Evolutionary conservation across 2,888 invertebrate species (phyloP).

Genomic region (Arctia plantaginis): DNA sequence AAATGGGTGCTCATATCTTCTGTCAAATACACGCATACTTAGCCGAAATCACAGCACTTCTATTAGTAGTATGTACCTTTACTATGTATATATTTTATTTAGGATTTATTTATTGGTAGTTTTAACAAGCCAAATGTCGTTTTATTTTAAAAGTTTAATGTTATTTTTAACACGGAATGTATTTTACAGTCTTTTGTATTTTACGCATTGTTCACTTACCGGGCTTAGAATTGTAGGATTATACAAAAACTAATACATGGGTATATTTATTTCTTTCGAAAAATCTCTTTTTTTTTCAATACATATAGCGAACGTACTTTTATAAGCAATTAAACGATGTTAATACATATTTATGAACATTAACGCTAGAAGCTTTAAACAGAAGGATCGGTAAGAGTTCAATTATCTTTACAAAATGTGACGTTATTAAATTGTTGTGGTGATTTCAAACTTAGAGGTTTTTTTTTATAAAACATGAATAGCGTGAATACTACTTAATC

Average conservation of each 20-base stretch:
- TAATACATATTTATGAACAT: too few relatives aligned
- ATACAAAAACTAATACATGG: too few relatives aligned
- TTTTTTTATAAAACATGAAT: not conserved
- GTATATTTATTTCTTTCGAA: too few relatives aligned
- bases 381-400: not conserved
- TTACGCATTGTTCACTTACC: too few relatives aligned
- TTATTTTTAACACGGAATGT: too few relatives aligned
- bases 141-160: too few relatives aligned
- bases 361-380: not conserved
- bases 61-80: too few relatives aligned
- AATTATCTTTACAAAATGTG: not conserved
- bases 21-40: constrained; percentile 39
- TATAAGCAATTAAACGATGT: too few relatives aligned
- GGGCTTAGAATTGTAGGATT: too few relatives aligned
- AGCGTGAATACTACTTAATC: not conserved
- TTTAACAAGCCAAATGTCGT: not conserved
- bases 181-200: too few relatives aligned
- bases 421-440: not conserved
- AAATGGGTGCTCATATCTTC: constrained; percentile 34
- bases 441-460: not conserved
- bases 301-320: too few relatives aligned
- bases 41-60: constrained; percentile 11
- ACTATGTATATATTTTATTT: not conserved
- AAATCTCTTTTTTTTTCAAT: too few relatives aligned
- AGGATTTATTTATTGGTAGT: not conserved